Evolutionary conservation across 23 tunicate genomes (phyloP), one percentile per base, ranked within the genome.

Genomic region (Phallusia fumigata): DNA sequence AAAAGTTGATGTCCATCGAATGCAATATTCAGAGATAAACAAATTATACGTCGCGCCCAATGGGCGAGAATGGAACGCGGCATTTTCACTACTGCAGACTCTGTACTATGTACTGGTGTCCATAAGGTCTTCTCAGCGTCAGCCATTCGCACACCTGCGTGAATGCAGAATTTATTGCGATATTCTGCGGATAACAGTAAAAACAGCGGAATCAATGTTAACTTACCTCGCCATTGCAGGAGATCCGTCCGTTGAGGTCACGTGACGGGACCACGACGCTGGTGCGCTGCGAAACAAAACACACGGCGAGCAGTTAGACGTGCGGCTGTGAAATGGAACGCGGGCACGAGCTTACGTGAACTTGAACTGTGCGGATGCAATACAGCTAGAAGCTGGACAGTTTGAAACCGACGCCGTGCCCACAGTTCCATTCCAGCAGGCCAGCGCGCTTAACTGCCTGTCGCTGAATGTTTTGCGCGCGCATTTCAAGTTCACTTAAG

Each of bases 311-410:
- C 28, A 13, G 69, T 58, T 58, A 58, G 69, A 58, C 69, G 28
- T 22, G 69, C 5, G 69, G 28, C 28, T 21, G 28, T 24, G 69
- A 58, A 58, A 58, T 58, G 69, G 69, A 58, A 58, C 69, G 69
- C 69, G 69, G 69, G 69, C 69, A 58, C 69, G 69, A 24, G 69
- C 69, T 58, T 58, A 58, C 28, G 69, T 58, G 69, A 58, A 58
- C 69, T 58, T 58, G 69, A 58, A 58, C 13, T 21, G 69, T 58
- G 69, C 28, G 16, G 15, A 21, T 13, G 69, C 28, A 58, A 58
- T 58, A 40, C 47, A 40, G 10, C 47, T 10, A 10, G 10, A 40
- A 10, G 47, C 47, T 40, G 47, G 47, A 40, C 5, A 40, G 5
- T 40, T 40, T 40, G 47, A 40, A 40, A 40, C 47, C 47, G 47